Evolutionary conservation across 2,797 vertebrate species (phyloP), one percentile per base, ranked within the genome.

Genomic region (Betta splendens): DNA sequence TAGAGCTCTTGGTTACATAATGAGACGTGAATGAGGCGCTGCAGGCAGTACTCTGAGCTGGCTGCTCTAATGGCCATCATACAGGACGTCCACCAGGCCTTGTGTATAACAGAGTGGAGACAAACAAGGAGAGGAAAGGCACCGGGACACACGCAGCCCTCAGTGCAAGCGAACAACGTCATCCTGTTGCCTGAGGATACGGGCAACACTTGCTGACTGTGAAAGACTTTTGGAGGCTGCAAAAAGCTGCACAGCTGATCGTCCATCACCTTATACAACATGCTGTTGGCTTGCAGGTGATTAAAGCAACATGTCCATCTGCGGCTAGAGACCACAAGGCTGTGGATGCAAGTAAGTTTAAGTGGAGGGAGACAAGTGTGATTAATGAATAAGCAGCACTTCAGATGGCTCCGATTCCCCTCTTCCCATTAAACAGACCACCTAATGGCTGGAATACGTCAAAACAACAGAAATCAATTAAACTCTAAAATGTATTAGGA

Each of bases 1-100:
- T n/a, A 42, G 43, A 72, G 10, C 10, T 69, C 38, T 39, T 20
- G n/a, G 11, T 80, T 71, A 68, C 2, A 17, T 61, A 74, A 81
- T 13, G 54, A 44, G 57, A 56, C 15, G n/a, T 32, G 72, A 68
- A 61, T 51, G 72, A 53, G 61, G 22, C 1, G 48, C 79, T 58
- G 48, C 67, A n/a, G 76, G 72, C 68, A 7, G 23, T 25, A 3
- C 17, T 74, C 37, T 50, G 46, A 5, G 35, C 53, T 23, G 46
- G 32, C 55, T 40, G 54, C 64, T 48, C 53, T 43, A 47, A 59
- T n/a, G 50, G 23, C 64, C 3, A 35, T 12, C 45, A 17, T 21
- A 44, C 64, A 45, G 66, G 36, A 46, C 25, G 72, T 66, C 75
- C 68, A 43, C 13, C 55, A 56, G 59, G 51, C 44, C 51, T 52